Evolutionary conservation across 2,797 vertebrate genomes (phyloP).

Genomic region (Cottoperca gobio): DNA sequence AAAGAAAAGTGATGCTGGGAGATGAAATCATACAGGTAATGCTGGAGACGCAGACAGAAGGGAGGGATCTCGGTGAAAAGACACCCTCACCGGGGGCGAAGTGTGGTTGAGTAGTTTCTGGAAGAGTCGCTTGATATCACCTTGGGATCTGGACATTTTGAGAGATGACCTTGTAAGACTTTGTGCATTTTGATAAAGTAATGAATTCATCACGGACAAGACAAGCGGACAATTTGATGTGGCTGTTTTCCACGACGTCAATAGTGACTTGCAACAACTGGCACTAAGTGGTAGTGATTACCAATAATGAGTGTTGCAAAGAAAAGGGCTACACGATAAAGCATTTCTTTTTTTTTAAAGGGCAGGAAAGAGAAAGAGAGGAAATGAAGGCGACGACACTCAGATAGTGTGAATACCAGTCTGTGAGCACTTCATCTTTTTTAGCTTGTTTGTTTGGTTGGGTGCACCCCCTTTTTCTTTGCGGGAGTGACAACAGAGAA

Average conservation of each 20-base stretch:
- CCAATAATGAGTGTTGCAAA: constrained; percentile 59
- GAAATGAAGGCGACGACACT: constrained; percentile 12
- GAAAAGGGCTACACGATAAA: constrained; percentile 27
- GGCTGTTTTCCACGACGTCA: constrained; percentile 40
- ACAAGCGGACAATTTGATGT: constrained; percentile 41
- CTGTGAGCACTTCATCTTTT: constrained; percentile 4
- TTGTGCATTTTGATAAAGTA: constrained; percentile 10
- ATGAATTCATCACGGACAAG: constrained; percentile 40
- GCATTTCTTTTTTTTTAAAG: constrained; percentile 8
- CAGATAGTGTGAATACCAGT: neutral
- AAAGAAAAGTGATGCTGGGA: constrained; percentile 34
- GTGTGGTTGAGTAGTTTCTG: constrained; percentile 2
- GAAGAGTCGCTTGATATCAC: constrained; percentile 30
- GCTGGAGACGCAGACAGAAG: constrained; percentile 38
- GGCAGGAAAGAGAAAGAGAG: neutral
- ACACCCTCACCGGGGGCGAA: constrained; percentile 2
- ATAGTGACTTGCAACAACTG: constrained; percentile 50
- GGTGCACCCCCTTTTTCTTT: constrained; percentile 5
- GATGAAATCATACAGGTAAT: constrained; percentile 49
- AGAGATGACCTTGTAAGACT: constrained; percentile 52
- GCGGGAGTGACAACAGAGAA: neutral
- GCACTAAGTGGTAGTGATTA: constrained; percentile 61
- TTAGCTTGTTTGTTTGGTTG: constrained; percentile 13
- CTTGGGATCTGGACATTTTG: constrained; percentile 34
- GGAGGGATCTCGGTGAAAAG: constrained; percentile 22